These are phyloP conservation scores for Esox lucius DNA, from an alignment of 2,797 vertebrate genomes.

Conservation along the genomic window DNA sequence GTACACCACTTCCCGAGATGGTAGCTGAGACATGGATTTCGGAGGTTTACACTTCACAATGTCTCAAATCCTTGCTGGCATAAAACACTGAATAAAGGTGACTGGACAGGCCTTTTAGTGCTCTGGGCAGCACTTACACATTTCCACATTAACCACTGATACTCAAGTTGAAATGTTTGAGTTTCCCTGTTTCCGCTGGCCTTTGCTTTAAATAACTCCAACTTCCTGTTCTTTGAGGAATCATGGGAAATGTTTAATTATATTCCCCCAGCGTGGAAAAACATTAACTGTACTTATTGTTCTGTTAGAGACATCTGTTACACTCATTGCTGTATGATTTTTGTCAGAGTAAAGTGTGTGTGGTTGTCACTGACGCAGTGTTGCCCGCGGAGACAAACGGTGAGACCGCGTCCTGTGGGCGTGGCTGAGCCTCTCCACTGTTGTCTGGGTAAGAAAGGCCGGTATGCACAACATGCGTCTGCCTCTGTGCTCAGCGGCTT, in stretches of 20 bases:
- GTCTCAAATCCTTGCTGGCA: too few relatives aligned
- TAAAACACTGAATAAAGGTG: neutral
- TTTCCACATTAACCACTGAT: neutral
- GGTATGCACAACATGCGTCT: neutral
- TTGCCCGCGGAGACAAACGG: neutral
- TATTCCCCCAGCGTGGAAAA: slow-evolving; percentile 35
- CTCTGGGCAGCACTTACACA: neutral
- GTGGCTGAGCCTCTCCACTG: neutral
- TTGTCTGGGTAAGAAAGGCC: neutral
- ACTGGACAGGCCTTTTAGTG: neutral
- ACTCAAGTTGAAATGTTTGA: slow-evolving; percentile 12
- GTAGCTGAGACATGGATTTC: too few relatives aligned
- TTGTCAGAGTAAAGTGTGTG: neutral
- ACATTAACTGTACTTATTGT: neutral
- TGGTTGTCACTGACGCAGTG: neutral
- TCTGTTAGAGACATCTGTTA: neutral
- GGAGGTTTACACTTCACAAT: too few relatives aligned
- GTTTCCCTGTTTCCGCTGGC: neutral
- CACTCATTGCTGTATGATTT: neutral
- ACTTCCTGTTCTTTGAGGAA: slow-evolving; percentile 42
- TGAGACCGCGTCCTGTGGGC: neutral
- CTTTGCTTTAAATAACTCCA: slow-evolving; percentile 42
- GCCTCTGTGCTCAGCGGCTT: neutral
- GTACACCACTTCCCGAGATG: too few relatives aligned
- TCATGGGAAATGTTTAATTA: slow-evolving; percentile 52